Evolutionary conservation across 2,113 vertebrate species (phyloP).

Genomic region (Spea bombifrons): DNA sequence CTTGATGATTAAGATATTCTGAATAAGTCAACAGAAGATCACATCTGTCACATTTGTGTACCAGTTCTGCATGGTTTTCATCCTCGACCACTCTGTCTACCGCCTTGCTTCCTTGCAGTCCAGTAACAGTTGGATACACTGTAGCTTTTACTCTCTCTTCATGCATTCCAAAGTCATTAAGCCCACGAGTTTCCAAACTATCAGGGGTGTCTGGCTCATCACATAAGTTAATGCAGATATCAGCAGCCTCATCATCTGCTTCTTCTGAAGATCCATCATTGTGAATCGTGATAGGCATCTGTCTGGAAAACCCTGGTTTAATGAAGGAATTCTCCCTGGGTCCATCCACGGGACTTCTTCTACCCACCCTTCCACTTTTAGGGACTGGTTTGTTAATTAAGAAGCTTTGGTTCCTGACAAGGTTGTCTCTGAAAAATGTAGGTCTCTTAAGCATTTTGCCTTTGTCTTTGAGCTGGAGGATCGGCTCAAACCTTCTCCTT

Average conservation of each 20-base stretch:
- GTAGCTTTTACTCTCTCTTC: neutral
- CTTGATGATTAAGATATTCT: constrained; percentile 44
- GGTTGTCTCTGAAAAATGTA: constrained; percentile 19
- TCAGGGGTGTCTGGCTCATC: constrained; percentile 38
- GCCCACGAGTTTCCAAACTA: constrained; percentile 6
- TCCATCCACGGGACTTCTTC: constrained; percentile 13
- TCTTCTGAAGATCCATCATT: constrained; percentile 43
- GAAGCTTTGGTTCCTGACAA: constrained; percentile 23
- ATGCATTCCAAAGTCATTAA: constrained; percentile 26
- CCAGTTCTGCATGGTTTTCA: constrained; percentile 15
- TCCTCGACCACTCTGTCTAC: constrained; percentile 21
- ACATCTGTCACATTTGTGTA: constrained; percentile 43
- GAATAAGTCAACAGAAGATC: constrained; percentile 35
- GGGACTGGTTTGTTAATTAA: constrained; percentile 17
- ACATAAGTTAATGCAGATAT: constrained; percentile 44
- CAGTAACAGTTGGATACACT: constrained; percentile 28
- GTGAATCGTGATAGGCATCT: constrained; percentile 38
- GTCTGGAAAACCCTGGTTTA: constrained; percentile 10
- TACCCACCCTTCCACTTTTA: constrained; percentile 11
- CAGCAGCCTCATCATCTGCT: constrained; percentile 39
- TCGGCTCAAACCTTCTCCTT: constrained; percentile 11
- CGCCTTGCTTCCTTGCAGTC: neutral
- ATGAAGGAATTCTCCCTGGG: constrained; percentile 2
- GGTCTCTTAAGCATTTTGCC: constrained; percentile 11
- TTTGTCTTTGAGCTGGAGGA: constrained; percentile 29